Conservation (phyloP, 2,113 vertebrate genomes). For the Sterna hirundo region DNA sequence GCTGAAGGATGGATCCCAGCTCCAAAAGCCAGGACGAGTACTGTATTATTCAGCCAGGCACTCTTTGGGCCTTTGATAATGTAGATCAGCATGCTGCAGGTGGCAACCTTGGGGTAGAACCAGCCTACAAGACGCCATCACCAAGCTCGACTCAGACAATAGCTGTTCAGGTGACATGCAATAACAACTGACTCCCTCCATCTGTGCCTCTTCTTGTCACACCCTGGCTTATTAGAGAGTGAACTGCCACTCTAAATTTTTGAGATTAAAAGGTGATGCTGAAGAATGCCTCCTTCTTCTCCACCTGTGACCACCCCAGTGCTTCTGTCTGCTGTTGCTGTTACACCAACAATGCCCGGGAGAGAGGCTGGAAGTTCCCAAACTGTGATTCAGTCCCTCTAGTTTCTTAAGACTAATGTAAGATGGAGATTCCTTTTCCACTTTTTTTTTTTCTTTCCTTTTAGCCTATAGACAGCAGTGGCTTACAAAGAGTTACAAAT, state of each 20-base stretch:
- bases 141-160: not conserved
- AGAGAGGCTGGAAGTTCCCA: not conserved
- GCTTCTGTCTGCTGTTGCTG: not conserved
- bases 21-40: not conserved
- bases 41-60: not conserved
- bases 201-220: not conserved
- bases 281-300: not conserved
- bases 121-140: not conserved
- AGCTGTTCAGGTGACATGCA: not conserved
- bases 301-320: fast-evolving
- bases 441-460: not conserved
- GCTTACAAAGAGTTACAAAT: not conserved
- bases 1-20: not conserved
- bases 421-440: not conserved
- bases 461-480: not conserved
- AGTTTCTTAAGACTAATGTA: not conserved
- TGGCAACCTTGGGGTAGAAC: not conserved
- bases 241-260: not conserved
- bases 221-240: not conserved
- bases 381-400: not conserved
- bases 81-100: not conserved
- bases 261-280: not conserved
- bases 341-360: not conserved
- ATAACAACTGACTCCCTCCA: not conserved
- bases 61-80: not conserved